A percentile compares a stretch with the other conserved stretches of the same genome.
These are phyloP conservation scores for Pteromalus puparum DNA, from an alignment of 1,140 invertebrate species.

Conservation along the genomic window DNA sequence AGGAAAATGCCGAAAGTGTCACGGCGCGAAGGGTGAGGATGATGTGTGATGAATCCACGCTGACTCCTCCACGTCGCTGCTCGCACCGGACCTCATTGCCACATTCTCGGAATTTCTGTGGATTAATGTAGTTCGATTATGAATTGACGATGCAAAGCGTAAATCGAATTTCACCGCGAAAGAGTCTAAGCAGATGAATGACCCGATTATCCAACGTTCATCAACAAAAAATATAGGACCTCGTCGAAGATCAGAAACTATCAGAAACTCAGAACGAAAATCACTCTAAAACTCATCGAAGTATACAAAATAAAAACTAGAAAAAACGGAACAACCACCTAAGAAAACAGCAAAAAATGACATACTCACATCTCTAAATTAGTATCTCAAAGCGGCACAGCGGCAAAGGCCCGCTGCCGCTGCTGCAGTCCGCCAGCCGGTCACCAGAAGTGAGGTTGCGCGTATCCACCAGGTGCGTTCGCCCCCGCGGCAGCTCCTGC, in stretches of 20 bases:
- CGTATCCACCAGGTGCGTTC: constrained; percentile 67
- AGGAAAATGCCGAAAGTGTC: constrained; percentile 39
- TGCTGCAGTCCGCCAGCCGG: constrained; percentile 38
- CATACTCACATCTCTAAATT: constrained; percentile 43
- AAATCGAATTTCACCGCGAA: no score
- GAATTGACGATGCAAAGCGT: no score
- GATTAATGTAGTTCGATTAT: neutral
- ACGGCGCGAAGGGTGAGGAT: constrained; percentile 15
- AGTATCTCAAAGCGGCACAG: neutral
- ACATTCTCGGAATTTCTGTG: constrained; percentile 49
- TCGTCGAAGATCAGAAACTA: no score
- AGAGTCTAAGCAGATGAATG: no score
- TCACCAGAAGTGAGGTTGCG: constrained; percentile 74
- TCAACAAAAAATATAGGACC: no score
- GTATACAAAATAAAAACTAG: neutral
- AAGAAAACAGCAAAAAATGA: neutral
- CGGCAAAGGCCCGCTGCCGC: constrained; percentile 4
- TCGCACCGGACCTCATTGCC: constrained; percentile 45
- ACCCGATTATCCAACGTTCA: no score
- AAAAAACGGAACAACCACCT: neutral
- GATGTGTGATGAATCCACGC: constrained; percentile 10
- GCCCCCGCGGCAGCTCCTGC: constrained; percentile 57
- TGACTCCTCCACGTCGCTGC: constrained; percentile 22
- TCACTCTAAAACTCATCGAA: neutral
- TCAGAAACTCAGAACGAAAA: no score